These are phyloP conservation scores for Heliornis fulica DNA, from an alignment of 2,113 vertebrate species.

Conservation along the genomic window DNA sequence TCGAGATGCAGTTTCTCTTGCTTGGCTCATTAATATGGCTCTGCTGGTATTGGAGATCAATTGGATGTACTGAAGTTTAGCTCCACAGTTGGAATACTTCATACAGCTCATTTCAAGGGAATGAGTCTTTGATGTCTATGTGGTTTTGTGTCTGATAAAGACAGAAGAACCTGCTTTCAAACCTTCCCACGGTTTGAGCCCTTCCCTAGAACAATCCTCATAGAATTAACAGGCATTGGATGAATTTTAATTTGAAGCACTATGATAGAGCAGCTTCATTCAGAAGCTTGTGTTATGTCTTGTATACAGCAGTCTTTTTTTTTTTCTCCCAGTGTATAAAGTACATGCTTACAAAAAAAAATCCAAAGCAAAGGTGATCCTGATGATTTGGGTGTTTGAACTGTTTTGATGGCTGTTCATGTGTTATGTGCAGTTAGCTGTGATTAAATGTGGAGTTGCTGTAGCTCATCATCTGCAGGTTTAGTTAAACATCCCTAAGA, in stretches of 20 bases:
- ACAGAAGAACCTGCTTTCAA: background rate
- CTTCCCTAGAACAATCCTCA: background rate
- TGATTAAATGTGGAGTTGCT: background rate
- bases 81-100: background rate
- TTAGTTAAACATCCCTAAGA: background rate
- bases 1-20: background rate
- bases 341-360: background rate
- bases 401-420: background rate
- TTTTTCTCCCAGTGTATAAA: background rate
- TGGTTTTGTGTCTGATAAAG: background rate
- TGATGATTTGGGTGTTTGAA: background rate
- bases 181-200: background rate
- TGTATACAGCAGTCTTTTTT: rapidly evolving
- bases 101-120: background rate
- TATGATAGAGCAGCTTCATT: background rate
- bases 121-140: background rate
- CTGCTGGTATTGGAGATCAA: background rate
- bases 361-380: background rate
- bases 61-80: background rate
- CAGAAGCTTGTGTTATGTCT: background rate
- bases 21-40: background rate
- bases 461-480: background rate
- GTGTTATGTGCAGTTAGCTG: background rate
- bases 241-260: background rate
- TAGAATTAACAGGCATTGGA: background rate